Evolutionary conservation across 2,888 invertebrate genomes (phyloP).

Genomic region (Chouioia cunea): DNA sequence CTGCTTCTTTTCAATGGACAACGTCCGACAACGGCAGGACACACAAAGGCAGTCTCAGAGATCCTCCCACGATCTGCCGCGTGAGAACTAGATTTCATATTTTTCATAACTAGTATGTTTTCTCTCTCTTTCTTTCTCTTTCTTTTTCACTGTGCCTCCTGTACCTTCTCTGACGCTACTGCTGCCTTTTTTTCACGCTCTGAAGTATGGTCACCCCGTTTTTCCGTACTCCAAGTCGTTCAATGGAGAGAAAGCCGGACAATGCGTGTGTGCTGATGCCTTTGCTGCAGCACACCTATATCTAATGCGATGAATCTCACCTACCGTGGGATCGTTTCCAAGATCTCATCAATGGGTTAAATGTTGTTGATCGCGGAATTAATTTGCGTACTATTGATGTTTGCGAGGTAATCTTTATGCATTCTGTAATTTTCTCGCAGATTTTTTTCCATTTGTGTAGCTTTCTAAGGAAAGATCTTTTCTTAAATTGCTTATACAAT

Average conservation of each 20-base stretch:
- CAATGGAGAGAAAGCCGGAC: slow-evolving; percentile 22
- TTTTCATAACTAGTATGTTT: slow-evolving; percentile 64
- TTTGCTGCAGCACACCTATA: slow-evolving; percentile 11
- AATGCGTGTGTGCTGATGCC: slow-evolving; percentile 11
- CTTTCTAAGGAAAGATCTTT: no score
- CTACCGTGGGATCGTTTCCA: slow-evolving; percentile 45
- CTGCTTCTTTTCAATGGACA: slow-evolving; percentile 65
- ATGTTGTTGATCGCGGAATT: no score
- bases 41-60: slow-evolving; percentile 66
- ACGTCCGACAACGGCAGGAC: slow-evolving; percentile 56
- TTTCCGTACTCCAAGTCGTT: slow-evolving; percentile 50
- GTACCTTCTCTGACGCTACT: background rate
- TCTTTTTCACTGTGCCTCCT: slow-evolving; percentile 16
- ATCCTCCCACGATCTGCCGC: slow-evolving; percentile 71
- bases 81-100: slow-evolving; percentile 69
- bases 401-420: no score
- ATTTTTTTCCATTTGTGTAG: no score
- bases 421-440: no score
- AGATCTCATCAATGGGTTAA: background rate
- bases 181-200: slow-evolving; percentile 13
- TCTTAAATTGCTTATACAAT: no score
- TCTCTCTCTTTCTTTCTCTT: slow-evolving; percentile 4
- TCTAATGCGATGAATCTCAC: slow-evolving; percentile 35
- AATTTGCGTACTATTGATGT: no score
- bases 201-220: slow-evolving; percentile 49